These are phyloP conservation scores for Copsychus sechellarum DNA, from an alignment of 2,113 vertebrate genomes.

Conservation along the genomic window DNA sequence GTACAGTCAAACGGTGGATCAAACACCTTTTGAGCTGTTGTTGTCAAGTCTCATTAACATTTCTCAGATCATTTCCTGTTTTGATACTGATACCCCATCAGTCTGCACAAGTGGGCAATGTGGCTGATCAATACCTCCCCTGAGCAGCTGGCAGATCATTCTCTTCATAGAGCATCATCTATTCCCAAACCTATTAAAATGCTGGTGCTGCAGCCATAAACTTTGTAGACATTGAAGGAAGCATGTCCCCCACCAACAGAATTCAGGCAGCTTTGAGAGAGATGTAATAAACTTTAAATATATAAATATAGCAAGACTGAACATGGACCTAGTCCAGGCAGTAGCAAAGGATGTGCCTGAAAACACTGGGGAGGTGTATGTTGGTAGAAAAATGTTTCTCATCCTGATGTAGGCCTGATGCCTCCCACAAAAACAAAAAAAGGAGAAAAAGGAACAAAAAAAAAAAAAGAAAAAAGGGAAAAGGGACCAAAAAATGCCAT, in stretches of 20 bases:
- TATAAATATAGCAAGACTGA: neutral
- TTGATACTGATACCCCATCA: neutral
- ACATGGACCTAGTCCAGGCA: neutral
- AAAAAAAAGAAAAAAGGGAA: neutral
- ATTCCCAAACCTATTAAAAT: neutral
- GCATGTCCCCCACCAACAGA: neutral
- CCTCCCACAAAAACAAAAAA: neutral
- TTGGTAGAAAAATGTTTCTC: neutral
- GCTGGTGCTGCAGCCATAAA: neutral
- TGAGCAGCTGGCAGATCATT: neutral
- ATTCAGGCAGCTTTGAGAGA: neutral
- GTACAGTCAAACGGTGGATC: conserved; percentile 40
- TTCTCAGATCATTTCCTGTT: conserved; percentile 51
- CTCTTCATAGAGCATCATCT: neutral
- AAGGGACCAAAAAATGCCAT: neutral
- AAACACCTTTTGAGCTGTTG: conserved; percentile 47
- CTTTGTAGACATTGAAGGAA: neutral
- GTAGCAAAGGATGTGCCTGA: neutral
- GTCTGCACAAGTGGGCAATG: neutral
- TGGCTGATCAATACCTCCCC: neutral
- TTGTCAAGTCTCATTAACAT: conserved; percentile 63
- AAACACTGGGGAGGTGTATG: neutral
- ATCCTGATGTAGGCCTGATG: neutral
- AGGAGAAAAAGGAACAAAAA: neutral
- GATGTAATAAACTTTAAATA: neutral